A percentile compares a stretch with the other conserved stretches of the same genome.
Conservation (phyloP, 2,888 invertebrate species). For the Eupithecia tripunctaria region DNA sequence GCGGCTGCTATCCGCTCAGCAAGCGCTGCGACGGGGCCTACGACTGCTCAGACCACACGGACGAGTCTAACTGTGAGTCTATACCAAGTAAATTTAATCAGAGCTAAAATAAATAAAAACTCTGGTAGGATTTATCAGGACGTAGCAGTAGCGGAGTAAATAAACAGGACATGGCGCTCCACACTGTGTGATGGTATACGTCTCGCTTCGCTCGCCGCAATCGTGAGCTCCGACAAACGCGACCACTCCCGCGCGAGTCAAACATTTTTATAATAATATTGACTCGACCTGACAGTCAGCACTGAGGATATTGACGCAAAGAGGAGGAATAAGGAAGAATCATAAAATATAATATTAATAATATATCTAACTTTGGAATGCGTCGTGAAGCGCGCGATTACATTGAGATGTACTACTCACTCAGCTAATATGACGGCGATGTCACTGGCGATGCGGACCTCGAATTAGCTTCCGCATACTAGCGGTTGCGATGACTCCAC, state of each 20-base stretch:
- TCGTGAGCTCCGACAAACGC: neutral
- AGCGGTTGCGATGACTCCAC: neutral
- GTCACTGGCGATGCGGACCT: neutral
- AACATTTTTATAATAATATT: no score
- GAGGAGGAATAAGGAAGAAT: no score
- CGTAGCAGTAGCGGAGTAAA: no score
- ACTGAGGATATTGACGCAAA: no score
- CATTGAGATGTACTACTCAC: no score
- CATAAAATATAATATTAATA: no score
- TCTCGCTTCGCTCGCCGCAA: neutral
- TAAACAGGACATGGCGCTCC: neutral
- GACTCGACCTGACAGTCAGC: no score
- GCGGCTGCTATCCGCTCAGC: slow-evolving; percentile 89
- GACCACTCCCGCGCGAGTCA: neutral
- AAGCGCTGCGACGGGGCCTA: slow-evolving; percentile 91
- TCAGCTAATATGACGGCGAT: neutral
- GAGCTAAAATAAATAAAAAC: neutral
- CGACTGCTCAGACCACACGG: slow-evolving; percentile 94
- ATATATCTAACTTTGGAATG: no score
- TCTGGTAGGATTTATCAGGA: neutral
- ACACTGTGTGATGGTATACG: neutral
- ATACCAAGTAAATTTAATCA: neutral
- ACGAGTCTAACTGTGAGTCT: slow-evolving; percentile 89
- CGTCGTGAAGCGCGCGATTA: no score
- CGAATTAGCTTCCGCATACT: neutral